phyloP scores from a whole-genome alignment of 2,888 invertebrate genomes.

The Lysandra bellargus region DNA sequence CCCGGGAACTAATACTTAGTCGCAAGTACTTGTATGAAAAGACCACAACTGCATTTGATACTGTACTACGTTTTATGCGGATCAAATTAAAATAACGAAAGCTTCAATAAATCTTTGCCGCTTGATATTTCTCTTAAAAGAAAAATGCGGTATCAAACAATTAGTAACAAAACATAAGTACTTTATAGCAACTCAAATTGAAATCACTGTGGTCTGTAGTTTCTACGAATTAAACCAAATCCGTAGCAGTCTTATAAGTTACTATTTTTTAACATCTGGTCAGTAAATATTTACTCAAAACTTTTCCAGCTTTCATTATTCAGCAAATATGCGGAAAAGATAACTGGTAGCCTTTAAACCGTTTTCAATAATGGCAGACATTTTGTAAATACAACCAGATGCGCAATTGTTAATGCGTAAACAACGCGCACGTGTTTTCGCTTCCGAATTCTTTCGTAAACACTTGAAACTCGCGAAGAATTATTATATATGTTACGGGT shows the following conservation, averaged over 20 bases:
- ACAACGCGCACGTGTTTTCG: neutral
- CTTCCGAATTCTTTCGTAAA: neutral
- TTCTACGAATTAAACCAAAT: no score
- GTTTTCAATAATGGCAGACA: slow-evolving; percentile 11
- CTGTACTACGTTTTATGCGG: neutral
- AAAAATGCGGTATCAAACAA: no score
- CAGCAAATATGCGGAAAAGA: neutral
- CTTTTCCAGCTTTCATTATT: neutral
- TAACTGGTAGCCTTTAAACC: neutral
- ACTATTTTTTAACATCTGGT: no score
- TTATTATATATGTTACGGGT: no score
- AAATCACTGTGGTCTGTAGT: no score
- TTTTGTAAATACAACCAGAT: slow-evolving; percentile 9
- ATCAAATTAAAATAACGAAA: neutral
- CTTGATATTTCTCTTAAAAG: no score
- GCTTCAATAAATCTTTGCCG: neutral
- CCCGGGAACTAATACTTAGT: neutral
- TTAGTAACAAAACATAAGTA: no score
- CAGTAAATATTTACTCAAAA: no score
- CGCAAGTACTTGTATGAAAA: neutral
- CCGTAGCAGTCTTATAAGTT: no score
- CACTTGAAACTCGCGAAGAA: neutral
- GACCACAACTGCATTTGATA: neutral
- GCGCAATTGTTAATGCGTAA: slow-evolving; percentile 13
- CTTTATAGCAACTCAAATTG: no score